Evolutionary conservation across 1,140 invertebrate genomes (phyloP).

Genomic region (Cryptotermes secundus): DNA sequence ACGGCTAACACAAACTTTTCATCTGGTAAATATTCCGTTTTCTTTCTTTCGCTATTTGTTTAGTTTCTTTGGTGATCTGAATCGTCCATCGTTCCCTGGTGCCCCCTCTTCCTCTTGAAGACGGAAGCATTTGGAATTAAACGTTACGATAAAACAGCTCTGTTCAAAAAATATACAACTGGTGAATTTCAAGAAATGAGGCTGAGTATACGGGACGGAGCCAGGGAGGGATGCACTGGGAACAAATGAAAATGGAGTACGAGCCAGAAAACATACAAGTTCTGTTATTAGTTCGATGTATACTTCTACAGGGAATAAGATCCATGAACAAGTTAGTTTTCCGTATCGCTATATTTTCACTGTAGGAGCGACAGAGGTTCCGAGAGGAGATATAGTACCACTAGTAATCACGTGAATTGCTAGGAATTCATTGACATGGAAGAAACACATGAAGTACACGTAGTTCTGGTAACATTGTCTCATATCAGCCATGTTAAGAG

Average conservation of each 20-base stretch:
- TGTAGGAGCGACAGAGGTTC: background rate
- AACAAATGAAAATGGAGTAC: background rate
- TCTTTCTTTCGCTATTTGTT: background rate
- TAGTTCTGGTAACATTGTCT: background rate
- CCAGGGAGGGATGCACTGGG: background rate
- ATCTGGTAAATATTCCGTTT: constrained; percentile 25
- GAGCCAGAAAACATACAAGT: background rate
- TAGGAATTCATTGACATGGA: background rate
- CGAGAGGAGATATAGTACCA: background rate
- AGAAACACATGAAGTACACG: background rate
- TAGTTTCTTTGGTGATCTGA: background rate
- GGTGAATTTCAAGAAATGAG: background rate
- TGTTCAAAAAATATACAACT: background rate
- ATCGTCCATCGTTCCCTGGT: background rate
- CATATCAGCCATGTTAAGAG: background rate
- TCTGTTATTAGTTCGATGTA: background rate
- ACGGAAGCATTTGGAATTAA: background rate
- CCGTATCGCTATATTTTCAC: background rate
- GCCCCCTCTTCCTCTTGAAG: background rate
- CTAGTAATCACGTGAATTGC: constrained; percentile 7
- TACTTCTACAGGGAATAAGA: background rate
- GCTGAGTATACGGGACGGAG: background rate
- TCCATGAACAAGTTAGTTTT: background rate
- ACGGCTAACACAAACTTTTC: background rate
- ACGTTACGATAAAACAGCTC: background rate